Evolutionary conservation across 2,797 vertebrate genomes (phyloP), one percentile per base, ranked within the genome.

Genomic region (Melanotaenia parkinsoni): DNA sequence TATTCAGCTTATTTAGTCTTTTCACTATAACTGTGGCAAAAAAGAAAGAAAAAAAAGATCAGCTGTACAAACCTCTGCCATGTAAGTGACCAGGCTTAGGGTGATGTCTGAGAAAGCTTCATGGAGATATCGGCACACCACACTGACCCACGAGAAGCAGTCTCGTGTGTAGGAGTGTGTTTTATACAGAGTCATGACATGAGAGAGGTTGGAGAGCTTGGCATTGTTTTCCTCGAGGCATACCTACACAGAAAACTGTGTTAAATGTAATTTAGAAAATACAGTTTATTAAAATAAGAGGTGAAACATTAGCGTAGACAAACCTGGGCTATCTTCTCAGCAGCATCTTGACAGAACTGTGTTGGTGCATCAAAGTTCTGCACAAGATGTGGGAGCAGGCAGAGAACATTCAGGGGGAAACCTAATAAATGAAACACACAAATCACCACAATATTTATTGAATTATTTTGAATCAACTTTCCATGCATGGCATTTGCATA

Each of bases 131-230:
- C 98, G 95, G 82, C 98, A 99, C 80, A 99, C 97, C 74, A 99
- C 98, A 0, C 95, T 98, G 64, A 99, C 97, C 98, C 98, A 99
- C 0, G 97, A 97, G 80, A 95, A 95, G 79, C 96, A 96, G 91
- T 99, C 96, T 70, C 98, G 95, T 0, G 97, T 99, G 86, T 99
- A 99, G 75, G 96, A 96, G 83, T 96, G 97, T 0, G 97, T 99
- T 93, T 98, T 99, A 79, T 99, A 99, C 76, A 99, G 94, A 53
- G 96, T 98, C 98, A 99, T 99, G 70, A 99, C 98, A 12, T 99
- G 98, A 56, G 97, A 97, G 8, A 99, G 95, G 86, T 99, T 97
- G 72, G 97, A 97, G 10, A 99, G 94, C 78, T 99, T 99, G 43
- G 96, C 89, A 57, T 98, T 98, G 89, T 96, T 98, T 89, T 99